These are phyloP conservation scores for Accipiter minullus DNA, from an alignment of 2,797 vertebrate species.

Conservation along the genomic window DNA sequence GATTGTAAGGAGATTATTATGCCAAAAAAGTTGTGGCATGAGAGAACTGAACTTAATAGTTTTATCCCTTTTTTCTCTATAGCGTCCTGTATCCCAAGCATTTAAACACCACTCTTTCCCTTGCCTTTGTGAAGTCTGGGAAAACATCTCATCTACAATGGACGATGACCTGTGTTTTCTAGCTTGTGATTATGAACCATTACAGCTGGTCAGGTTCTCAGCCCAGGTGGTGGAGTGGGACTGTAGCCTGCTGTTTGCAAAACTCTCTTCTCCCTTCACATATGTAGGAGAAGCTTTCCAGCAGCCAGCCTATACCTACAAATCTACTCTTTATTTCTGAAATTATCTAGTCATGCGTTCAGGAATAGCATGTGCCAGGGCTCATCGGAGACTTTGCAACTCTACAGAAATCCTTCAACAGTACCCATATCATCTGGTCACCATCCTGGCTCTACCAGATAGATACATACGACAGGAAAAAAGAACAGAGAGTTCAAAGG, in stretches of 20 bases:
- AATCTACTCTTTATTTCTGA: not conserved
- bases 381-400: not conserved
- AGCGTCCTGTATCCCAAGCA: not conserved
- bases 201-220: not conserved
- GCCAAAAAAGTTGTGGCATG: not conserved
- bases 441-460: not conserved
- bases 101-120: not conserved
- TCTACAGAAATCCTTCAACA: not conserved
- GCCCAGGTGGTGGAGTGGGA: not conserved
- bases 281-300: not conserved
- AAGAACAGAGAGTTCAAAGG: not conserved
- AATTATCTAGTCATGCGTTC: not conserved
- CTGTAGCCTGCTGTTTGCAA: not conserved
- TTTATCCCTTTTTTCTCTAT: not conserved
- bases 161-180: not conserved
- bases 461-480: not conserved
- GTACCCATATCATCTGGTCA: not conserved
- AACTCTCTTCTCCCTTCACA: not conserved
- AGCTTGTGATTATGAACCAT: not conserved
- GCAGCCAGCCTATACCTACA: not conserved
- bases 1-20: not conserved
- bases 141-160: not conserved
- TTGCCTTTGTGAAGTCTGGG: not conserved
- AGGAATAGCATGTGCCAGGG: not conserved
- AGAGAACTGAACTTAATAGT: not conserved